Conservation (phyloP, 2,888 invertebrate genomes). For the Patella depressa region DNA sequence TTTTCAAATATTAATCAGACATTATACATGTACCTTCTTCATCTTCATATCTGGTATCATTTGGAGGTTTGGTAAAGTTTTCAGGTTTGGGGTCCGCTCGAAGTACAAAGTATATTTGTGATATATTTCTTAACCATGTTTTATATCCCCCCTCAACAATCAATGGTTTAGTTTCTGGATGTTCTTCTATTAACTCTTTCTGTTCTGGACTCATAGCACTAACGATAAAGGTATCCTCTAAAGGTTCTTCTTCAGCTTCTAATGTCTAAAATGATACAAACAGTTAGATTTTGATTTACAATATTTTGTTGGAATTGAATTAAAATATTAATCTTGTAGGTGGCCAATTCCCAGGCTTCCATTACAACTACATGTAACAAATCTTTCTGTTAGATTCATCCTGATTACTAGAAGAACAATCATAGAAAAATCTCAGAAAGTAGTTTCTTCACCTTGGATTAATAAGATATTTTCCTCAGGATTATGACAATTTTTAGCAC, state of each 20-base stretch:
- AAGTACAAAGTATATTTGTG: slow-evolving; percentile 86
- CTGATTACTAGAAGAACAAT: too few species aligned
- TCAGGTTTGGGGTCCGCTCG: slow-evolving; percentile 78
- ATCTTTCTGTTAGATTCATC: too few species aligned
- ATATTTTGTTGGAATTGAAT: too few species aligned
- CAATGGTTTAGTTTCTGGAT: slow-evolving; percentile 77
- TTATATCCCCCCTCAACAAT: slow-evolving; percentile 88
- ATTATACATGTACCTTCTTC: slow-evolving; percentile 31
- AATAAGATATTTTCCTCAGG: too few species aligned
- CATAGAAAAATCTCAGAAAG: too few species aligned
- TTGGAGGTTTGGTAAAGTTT: slow-evolving; percentile 31
- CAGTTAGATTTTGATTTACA: too few species aligned
- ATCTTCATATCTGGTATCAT: slow-evolving; percentile 38
- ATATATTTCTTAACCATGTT: slow-evolving; percentile 81
- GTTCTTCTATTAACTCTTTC: slow-evolving; percentile 79
- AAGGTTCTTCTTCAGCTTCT: slow-evolving; percentile 80
- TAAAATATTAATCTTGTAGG: too few species aligned
- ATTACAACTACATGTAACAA: too few species aligned
- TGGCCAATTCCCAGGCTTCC: too few species aligned
- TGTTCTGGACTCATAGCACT: slow-evolving; percentile 88
- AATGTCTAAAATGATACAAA: slow-evolving; percentile 74
- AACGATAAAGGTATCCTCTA: slow-evolving; percentile 93
- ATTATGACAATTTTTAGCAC: too few species aligned
- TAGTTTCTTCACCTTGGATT: too few species aligned
- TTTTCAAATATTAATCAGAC: too few species aligned